phyloP scores from a whole-genome alignment of 2,797 vertebrate species.

The Centroberyx gerrardi region DNA sequence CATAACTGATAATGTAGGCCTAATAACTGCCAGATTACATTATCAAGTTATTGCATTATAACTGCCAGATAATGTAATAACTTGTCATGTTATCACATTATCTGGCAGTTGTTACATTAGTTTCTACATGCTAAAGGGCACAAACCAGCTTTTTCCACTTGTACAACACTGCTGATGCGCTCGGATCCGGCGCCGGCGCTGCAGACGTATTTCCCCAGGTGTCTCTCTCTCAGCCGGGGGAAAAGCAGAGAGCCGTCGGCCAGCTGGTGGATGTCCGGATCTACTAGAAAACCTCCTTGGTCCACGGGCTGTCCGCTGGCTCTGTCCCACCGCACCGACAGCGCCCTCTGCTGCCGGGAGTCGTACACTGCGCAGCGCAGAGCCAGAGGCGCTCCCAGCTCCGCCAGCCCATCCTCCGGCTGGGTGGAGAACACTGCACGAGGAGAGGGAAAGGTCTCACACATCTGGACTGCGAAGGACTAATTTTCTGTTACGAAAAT shows the following conservation, averaged over 20 bases:
- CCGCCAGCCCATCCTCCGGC: constrained; percentile 57
- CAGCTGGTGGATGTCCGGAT: constrained; percentile 41
- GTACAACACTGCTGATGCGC: constrained; percentile 49
- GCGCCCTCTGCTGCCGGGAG: constrained; percentile 30
- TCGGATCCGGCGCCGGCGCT: constrained; percentile 49
- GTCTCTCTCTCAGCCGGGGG: constrained; percentile 50
- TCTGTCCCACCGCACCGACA: constrained; percentile 60
- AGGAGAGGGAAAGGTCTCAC: neutral
- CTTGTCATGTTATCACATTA: too few species aligned
- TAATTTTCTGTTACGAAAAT: too few species aligned
- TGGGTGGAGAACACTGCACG: constrained; percentile 54
- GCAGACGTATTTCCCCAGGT: constrained; percentile 69
- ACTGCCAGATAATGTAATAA: too few species aligned
- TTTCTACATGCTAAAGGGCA: neutral
- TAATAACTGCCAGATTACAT: too few species aligned
- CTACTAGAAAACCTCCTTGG: neutral
- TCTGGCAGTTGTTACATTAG: too few species aligned
- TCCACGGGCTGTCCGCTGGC: constrained; percentile 9
- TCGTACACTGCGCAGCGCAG: constrained; percentile 66
- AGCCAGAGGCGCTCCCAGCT: constrained; percentile 55
- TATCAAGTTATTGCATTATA: too few species aligned
- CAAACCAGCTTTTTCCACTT: constrained; percentile 66
- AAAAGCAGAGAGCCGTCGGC: constrained; percentile 68
- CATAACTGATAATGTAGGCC: too few species aligned
- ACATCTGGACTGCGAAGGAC: too few species aligned